phyloP scores from a whole-genome alignment of 1,140 invertebrate species.

The Episyrphus balteatus region DNA sequence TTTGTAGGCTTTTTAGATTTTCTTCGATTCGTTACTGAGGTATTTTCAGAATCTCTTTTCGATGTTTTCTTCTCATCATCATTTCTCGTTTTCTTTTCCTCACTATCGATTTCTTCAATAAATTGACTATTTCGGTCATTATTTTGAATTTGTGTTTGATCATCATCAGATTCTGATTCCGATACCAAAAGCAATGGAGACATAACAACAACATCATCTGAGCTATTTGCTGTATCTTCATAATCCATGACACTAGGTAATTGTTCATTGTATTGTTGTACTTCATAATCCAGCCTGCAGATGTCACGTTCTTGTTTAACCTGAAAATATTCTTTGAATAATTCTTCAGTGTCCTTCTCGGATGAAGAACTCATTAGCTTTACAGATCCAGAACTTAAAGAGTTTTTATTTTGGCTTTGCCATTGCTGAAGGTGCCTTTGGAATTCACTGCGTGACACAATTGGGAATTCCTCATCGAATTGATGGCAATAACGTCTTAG shows the following conservation, averaged over 20 bases:
- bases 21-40: too few relatives aligned
- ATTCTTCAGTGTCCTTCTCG: constrained; percentile 13
- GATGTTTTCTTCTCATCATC: too few relatives aligned
- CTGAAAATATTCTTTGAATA: constrained; percentile 9
- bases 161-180: constrained; percentile 18
- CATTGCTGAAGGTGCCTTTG: constrained; percentile 15
- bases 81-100: neutral
- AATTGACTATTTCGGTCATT: neutral
- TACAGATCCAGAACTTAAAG: neutral
- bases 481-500: constrained; percentile 31
- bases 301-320: constrained; percentile 3
- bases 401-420: too few relatives aligned
- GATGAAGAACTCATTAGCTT: constrained; percentile 12
- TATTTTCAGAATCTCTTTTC: too few relatives aligned
- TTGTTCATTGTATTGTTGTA: neutral
- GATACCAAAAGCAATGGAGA: constrained; percentile 27
- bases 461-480: constrained; percentile 21
- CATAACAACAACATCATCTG: constrained; percentile 22
- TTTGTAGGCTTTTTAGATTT: too few relatives aligned
- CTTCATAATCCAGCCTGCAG: neutral
- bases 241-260: too few relatives aligned
- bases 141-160: neutral
- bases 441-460: constrained; percentile 20
- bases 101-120: neutral
- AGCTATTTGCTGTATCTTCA: neutral